Evolutionary conservation across 2,113 vertebrate genomes (phyloP).

Genomic region (Anarrhichthys ocellatus): DNA sequence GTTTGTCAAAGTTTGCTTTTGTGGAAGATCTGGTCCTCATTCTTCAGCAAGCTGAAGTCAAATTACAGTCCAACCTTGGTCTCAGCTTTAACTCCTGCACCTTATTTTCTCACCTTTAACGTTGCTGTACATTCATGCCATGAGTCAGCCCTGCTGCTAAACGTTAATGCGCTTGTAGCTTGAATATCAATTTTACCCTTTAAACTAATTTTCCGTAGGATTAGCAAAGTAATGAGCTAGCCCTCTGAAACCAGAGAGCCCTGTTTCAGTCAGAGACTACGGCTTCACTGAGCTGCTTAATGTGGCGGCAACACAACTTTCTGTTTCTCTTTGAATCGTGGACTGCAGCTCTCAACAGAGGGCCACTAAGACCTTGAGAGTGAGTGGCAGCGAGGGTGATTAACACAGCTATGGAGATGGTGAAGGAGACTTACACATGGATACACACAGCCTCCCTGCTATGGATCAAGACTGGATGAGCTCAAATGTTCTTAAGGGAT

Average conservation of each 20-base stretch:
- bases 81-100: not conserved
- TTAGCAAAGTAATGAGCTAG: conserved; percentile 60
- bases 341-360: conserved; percentile 63
- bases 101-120: not conserved
- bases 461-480: conserved; percentile 69
- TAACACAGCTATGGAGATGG: conserved; percentile 72
- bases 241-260: conserved; percentile 47
- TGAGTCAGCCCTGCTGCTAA: not conserved
- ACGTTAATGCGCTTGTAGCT: conserved; percentile 18
- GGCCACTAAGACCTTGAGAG: conserved; percentile 74
- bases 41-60: not conserved
- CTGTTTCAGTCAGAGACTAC: conserved; percentile 47
- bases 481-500: conserved; percentile 76
- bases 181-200: conserved; percentile 64
- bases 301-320: conserved; percentile 55
- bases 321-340: conserved; percentile 63
- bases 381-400: conserved; percentile 77
- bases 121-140: conserved; percentile 4
- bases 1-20: conserved; percentile 16
- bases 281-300: conserved; percentile 62
- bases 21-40: not conserved
- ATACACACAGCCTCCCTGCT: conserved; percentile 65
- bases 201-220: conserved; percentile 56
- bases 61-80: conserved; percentile 1
- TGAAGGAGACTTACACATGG: conserved; percentile 69